phyloP scores from a whole-genome alignment of 1,140 invertebrate genomes.

The Zaprionus nigranus region DNA sequence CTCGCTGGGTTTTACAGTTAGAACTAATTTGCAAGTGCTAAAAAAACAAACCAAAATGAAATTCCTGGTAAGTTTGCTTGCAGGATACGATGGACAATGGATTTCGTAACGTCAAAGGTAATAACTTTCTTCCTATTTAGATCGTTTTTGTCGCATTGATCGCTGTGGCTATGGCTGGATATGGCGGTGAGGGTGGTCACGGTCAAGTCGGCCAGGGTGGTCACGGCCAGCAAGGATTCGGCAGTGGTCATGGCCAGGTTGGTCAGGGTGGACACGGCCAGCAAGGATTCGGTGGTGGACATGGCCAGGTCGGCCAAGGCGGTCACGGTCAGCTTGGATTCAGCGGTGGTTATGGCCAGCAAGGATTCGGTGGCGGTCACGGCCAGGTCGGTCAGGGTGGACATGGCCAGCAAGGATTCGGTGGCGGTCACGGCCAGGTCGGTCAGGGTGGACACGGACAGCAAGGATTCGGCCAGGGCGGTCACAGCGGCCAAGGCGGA shows the following conservation, averaged over 20 bases:
- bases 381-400: slow-evolving; percentile 38
- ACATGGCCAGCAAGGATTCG: slow-evolving; percentile 45
- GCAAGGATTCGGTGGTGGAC: slow-evolving; percentile 29
- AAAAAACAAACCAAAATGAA: not conserved
- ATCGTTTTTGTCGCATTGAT: not conserved
- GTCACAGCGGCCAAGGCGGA: slow-evolving; percentile 40
- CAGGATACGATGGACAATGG: not conserved
- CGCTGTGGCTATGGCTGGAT: slow-evolving; percentile 4
- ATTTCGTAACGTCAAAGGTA: not conserved
- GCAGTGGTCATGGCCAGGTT: slow-evolving; percentile 29
- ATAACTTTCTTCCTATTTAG: not conserved
- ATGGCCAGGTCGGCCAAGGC: slow-evolving; percentile 23
- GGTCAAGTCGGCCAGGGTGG: slow-evolving; percentile 37
- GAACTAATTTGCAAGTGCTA: slow-evolving; percentile 1
- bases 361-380: slow-evolving; percentile 30
- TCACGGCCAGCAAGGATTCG: slow-evolving; percentile 26
- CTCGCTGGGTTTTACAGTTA: not conserved
- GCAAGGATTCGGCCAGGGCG: slow-evolving; percentile 34
- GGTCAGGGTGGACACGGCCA: slow-evolving; percentile 38
- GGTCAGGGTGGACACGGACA: slow-evolving; percentile 43
- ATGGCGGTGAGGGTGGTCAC: slow-evolving; percentile 23
- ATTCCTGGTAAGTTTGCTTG: not conserved
- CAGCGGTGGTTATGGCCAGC: slow-evolving; percentile 29
- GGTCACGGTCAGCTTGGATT: slow-evolving; percentile 34
- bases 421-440: slow-evolving; percentile 25